These are phyloP conservation scores for Netelia melanura DNA, from an alignment of 2,888 invertebrate species.

Conservation along the genomic window DNA sequence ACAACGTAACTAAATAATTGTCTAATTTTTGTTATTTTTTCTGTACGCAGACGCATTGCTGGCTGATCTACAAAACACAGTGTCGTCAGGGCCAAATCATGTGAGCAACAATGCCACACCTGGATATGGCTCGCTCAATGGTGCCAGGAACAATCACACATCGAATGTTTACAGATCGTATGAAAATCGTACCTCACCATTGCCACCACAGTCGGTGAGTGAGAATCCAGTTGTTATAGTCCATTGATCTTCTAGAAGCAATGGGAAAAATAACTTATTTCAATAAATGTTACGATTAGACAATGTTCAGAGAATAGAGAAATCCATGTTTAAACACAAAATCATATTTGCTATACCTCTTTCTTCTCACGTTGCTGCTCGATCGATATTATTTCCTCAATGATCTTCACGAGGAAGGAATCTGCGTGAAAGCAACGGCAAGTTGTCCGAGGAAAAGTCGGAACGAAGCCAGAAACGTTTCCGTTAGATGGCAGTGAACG, in stretches of 20 bases:
- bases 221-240: not conserved
- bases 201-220: slow-evolving; percentile 89
- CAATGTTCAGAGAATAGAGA: too few species aligned
- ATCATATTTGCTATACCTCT: not conserved
- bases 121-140: slow-evolving; percentile 93
- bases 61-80: slow-evolving; percentile 98
- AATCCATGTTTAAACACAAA: not conserved
- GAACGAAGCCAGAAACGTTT: slow-evolving; percentile 43
- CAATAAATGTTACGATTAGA: not conserved
- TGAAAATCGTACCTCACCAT: slow-evolving; percentile 80
- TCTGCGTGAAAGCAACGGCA: slow-evolving; percentile 33
- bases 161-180: slow-evolving; percentile 76
- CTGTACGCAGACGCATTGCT: slow-evolving; percentile 94
- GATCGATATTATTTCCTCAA: slow-evolving; percentile 32
- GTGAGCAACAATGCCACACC: slow-evolving; percentile 86
- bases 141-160: slow-evolving; percentile 85
- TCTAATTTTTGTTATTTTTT: slow-evolving; percentile 38
- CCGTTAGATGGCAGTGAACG: slow-evolving; percentile 62
- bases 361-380: slow-evolving; percentile 29
- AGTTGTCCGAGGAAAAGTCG: slow-evolving; percentile 31
- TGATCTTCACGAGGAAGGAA: slow-evolving; percentile 55
- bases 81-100: slow-evolving; percentile 87
- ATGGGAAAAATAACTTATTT: slow-evolving; percentile 1
- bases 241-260: not conserved
- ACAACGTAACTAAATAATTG: not conserved